Percentiles rank a stretch among this genome's conserved stretches.
Evolutionary conservation across 2,797 vertebrate species (phyloP).

Genomic region (Stomatorhinus walkeri): DNA sequence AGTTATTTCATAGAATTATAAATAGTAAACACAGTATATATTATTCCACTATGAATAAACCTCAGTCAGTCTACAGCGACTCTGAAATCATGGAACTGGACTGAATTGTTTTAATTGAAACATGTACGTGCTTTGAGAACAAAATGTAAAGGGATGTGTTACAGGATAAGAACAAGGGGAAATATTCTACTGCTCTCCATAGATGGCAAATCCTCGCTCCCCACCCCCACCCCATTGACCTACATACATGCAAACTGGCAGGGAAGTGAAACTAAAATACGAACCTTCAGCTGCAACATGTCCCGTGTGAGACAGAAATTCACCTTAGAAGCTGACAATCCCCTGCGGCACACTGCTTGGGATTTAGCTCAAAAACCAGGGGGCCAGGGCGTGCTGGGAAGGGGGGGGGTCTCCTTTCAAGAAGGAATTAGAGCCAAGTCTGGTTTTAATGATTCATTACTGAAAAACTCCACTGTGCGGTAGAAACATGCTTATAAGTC

Average conservation of each 20-base stretch:
- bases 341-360: conserved; percentile 35
- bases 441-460: conserved; percentile 52
- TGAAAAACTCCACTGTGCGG: conserved; percentile 44
- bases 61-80: background rate
- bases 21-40: background rate
- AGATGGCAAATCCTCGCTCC: background rate
- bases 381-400: background rate
- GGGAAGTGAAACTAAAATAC: background rate
- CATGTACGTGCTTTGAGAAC: background rate
- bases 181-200: background rate
- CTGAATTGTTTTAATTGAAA: background rate
- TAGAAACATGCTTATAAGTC: conserved; percentile 35
- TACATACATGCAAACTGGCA: conserved; percentile 13
- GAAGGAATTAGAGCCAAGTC: conserved; percentile 53
- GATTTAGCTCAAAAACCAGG: conserved; percentile 49
- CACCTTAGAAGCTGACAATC: conserved; percentile 26
- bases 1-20: background rate
- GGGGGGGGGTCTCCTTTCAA: conserved; percentile 44
- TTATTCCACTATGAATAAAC: background rate
- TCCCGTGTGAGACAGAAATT: conserved; percentile 9
- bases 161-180: background rate
- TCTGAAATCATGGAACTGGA: background rate
- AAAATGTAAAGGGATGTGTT: background rate
- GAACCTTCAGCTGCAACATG: background rate
- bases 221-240: background rate